Evolutionary conservation across 2,797 vertebrate species (phyloP).

Genomic region (Pachyuromys duprasi): DNA sequence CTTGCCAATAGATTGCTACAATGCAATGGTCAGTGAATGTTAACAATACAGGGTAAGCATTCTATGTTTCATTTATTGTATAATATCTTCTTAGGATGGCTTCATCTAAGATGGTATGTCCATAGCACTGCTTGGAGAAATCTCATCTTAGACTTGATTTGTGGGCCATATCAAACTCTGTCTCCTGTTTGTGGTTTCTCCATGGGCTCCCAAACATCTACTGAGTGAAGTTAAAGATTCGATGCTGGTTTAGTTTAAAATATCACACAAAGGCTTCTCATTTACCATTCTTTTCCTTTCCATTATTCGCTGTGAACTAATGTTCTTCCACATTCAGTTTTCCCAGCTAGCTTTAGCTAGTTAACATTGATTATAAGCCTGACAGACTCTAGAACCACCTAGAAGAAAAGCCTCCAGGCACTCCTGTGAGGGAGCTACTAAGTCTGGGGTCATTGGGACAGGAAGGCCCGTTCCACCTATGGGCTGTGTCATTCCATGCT

Average conservation of each 20-base stretch:
- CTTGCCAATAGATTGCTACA: fast-evolving
- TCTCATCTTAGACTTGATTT: not conserved
- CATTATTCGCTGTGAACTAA: not conserved
- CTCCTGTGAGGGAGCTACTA: not conserved
- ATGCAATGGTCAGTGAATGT: not conserved
- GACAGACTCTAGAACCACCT: not conserved
- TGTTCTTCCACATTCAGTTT: not conserved
- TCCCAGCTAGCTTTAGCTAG: not conserved
- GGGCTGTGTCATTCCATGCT: no score
- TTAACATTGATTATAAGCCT: not conserved
- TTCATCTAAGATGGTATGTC: not conserved
- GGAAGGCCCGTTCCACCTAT: not conserved
- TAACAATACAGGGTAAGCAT: not conserved
- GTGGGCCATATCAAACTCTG: not conserved
- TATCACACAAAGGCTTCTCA: not conserved
- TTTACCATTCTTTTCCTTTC: not conserved
- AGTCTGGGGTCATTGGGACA: not conserved
- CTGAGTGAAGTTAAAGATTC: not conserved
- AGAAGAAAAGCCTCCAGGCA: not conserved
- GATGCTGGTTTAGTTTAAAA: fast-evolving
- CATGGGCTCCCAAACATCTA: not conserved
- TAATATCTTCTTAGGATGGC: not conserved
- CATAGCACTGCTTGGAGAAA: not conserved
- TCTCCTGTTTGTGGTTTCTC: not conserved
- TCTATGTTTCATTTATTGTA: not conserved